Percentiles rank a stretch among this genome's conserved stretches.
Conservation (phyloP, 1,140 invertebrate species). For the Tetragonula clypearis region DNA sequence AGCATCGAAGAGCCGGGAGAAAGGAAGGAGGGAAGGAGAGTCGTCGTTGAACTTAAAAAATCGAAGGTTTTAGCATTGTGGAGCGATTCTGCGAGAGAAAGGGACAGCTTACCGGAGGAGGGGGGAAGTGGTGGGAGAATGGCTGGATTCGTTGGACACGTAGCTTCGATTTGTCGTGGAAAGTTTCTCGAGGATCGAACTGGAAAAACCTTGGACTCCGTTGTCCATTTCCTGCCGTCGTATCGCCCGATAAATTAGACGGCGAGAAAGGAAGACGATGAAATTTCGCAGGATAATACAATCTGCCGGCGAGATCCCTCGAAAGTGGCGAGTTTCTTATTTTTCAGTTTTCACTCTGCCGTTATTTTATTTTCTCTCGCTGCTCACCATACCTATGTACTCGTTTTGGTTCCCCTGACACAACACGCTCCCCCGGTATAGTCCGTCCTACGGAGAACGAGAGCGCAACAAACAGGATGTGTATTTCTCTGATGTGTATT, state of each 20-base stretch:
- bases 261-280: conserved; percentile 29
- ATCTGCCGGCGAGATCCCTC: conserved; percentile 36
- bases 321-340: conserved; percentile 33
- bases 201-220: conserved; percentile 11
- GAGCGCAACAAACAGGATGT: background rate
- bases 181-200: background rate
- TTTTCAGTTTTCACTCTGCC: conserved; percentile 27
- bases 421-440: background rate
- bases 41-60: background rate
- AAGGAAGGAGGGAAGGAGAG: background rate
- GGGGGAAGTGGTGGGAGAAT: background rate
- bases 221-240: conserved; percentile 37
- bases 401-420: background rate
- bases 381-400: background rate
- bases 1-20: too few relatives aligned
- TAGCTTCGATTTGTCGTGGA: conserved; percentile 23
- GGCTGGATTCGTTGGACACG: conserved; percentile 2
- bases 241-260: conserved; percentile 47
- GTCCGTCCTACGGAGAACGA: background rate
- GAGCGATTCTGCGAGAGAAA: background rate
- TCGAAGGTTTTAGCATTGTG: background rate
- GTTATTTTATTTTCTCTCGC: background rate
- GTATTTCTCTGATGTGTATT: background rate
- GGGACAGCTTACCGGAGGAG: too few relatives aligned
- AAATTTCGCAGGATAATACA: conserved; percentile 46